Conservation (phyloP, 2,888 invertebrate genomes). For the Trachelus iudaicus region DNA sequence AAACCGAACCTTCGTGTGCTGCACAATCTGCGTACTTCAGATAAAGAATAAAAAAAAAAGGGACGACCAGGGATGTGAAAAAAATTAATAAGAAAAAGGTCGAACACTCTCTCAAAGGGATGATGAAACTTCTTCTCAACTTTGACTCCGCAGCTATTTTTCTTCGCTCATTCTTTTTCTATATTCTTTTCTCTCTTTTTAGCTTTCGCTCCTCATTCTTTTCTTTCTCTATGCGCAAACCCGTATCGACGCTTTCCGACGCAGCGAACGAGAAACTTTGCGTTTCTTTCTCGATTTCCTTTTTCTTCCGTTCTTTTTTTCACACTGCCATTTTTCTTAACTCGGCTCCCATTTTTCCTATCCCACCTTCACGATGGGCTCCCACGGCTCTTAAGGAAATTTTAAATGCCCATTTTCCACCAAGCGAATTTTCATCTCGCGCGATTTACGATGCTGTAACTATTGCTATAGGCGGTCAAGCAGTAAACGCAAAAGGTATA, state of each 20-base stretch:
- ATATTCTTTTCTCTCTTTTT: not conserved
- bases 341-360: not conserved
- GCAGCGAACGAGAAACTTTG: not conserved
- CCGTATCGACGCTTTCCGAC: not conserved
- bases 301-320: not conserved
- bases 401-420: not conserved
- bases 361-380: not conserved
- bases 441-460: not conserved
- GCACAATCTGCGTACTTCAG: not conserved
- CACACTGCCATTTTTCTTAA: not conserved
- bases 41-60: not conserved
- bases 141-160: not conserved
- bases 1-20: not conserved
- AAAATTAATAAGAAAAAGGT: not conserved
- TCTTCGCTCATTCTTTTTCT: not conserved
- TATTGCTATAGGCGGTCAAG: not conserved
- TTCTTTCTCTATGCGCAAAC: not conserved
- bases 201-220: not conserved
- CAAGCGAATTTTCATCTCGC: not conserved
- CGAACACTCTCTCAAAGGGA: not conserved
- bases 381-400: not conserved
- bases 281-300: not conserved
- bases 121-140: not conserved
- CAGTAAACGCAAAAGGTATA: not conserved
- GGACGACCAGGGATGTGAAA: not conserved